phyloP scores from a whole-genome alignment of 2,113 vertebrate genomes.

The Bubo blakistoni region DNA sequence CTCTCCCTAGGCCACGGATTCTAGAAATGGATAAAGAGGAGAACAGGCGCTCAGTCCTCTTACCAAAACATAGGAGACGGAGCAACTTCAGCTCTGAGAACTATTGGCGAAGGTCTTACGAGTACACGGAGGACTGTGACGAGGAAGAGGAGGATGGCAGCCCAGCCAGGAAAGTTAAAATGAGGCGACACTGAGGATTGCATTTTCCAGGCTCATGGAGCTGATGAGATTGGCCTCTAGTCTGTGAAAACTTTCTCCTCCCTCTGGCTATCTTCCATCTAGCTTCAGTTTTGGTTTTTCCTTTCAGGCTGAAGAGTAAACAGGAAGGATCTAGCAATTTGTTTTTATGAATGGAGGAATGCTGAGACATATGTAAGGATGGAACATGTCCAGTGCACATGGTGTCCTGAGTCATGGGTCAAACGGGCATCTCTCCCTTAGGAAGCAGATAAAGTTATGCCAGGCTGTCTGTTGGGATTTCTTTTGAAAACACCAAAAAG shows the following conservation, averaged over 20 bases:
- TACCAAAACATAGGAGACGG: constrained; percentile 80
- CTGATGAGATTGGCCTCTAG: constrained; percentile 45
- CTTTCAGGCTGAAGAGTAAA: constrained; percentile 73
- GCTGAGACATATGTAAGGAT: constrained; percentile 31
- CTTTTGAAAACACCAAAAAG: constrained; percentile 69
- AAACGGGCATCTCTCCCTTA: constrained; percentile 20
- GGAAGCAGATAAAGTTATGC: constrained; percentile 58
- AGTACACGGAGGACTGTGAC: constrained; percentile 72
- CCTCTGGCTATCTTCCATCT: constrained; percentile 64
- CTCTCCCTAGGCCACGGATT: constrained; percentile 83
- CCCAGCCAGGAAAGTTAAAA: constrained; percentile 90
- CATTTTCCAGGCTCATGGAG: constrained; percentile 22
- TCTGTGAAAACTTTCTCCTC: constrained; percentile 63
- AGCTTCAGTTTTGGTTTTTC: constrained; percentile 64
- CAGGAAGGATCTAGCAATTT: constrained; percentile 57
- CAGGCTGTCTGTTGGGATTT: constrained; percentile 66
- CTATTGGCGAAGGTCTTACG: constrained; percentile 84
- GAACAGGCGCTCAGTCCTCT: constrained; percentile 87
- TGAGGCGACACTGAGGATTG: constrained; percentile 89
- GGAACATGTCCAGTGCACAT: constrained; percentile 34
- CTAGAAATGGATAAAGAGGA: constrained; percentile 99
- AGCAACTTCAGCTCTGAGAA: constrained; percentile 86
- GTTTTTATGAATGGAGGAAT: constrained; percentile 59
- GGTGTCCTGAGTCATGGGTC: constrained; percentile 48
- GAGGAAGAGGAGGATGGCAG: constrained; percentile 76